These are phyloP conservation scores for Sitophilus oryzae DNA, from an alignment of 1,140 invertebrate species.

Conservation along the genomic window DNA sequence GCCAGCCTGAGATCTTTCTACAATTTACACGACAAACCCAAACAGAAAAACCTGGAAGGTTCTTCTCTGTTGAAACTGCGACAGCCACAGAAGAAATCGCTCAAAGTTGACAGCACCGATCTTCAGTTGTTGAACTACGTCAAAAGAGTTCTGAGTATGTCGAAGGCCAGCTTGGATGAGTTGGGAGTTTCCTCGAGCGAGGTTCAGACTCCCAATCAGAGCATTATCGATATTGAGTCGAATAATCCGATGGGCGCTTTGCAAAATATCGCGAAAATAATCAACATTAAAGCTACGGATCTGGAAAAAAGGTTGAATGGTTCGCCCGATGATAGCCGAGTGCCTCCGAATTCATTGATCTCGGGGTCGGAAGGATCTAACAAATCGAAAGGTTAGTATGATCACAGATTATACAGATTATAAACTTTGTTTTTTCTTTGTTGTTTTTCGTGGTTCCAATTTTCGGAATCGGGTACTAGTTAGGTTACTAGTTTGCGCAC, in stretches of 20 bases:
- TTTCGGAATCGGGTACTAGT: too few relatives aligned
- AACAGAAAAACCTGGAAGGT: slow-evolving; percentile 27
- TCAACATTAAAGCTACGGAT: slow-evolving; percentile 12
- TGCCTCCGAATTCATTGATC: slow-evolving; percentile 9
- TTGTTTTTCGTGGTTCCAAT: too few relatives aligned
- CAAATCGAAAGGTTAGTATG: background rate
- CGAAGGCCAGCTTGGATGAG: slow-evolving; percentile 47
- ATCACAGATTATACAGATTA: too few relatives aligned
- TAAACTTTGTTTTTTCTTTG: too few relatives aligned
- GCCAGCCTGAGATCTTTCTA: slow-evolving; percentile 18
- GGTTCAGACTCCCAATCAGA: slow-evolving; percentile 49
- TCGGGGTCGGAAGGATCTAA: background rate
- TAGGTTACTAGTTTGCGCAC: too few relatives aligned
- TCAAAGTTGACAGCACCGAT: slow-evolving; percentile 19
- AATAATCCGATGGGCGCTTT: slow-evolving; percentile 31
- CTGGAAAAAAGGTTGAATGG: slow-evolving; percentile 14
- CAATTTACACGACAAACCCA: slow-evolving; percentile 30
- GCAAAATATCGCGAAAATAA: slow-evolving; percentile 26
- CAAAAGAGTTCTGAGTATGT: slow-evolving; percentile 48
- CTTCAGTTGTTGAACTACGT: slow-evolving; percentile 45
- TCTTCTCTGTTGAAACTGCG: background rate
- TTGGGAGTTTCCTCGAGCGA: slow-evolving; percentile 49
- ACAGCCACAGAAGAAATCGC: slow-evolving; percentile 1
- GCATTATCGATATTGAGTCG: slow-evolving; percentile 40
- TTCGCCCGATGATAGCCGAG: slow-evolving; percentile 5